Evolutionary conservation across 1,140 invertebrate species (phyloP).

Genomic region (Thaumetopoea pityocampa): DNA sequence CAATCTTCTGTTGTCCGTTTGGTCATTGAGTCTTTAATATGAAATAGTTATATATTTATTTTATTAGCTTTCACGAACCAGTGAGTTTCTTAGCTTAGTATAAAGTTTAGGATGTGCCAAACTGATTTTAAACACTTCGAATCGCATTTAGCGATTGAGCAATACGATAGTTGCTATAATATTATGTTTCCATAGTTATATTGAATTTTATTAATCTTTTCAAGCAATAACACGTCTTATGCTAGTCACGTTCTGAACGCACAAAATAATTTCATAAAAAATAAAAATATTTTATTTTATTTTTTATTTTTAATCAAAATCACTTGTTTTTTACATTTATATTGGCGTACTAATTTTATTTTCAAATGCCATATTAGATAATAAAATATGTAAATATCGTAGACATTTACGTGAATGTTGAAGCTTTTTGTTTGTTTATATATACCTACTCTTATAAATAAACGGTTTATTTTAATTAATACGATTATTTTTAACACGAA

Average conservation of each 20-base stretch:
- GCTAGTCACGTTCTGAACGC: constrained; percentile 70
- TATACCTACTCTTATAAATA: constrained; percentile 24
- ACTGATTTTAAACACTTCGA: constrained; percentile 55
- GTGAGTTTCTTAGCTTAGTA: constrained; percentile 65
- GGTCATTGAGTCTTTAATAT: constrained; percentile 48
- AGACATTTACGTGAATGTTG: constrained; percentile 48
- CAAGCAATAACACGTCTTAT: constrained; percentile 72
- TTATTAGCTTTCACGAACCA: constrained; percentile 59
- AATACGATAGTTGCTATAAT: constrained; percentile 60
- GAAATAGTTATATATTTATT: constrained; percentile 55
- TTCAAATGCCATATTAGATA: constrained; percentile 70
- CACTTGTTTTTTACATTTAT: constrained; percentile 42
- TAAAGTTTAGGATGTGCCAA: constrained; percentile 69
- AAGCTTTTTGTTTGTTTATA: constrained; percentile 52
- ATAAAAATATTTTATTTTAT: constrained; percentile 17
- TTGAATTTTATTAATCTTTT: constrained; percentile 37
- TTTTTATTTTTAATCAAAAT: constrained; percentile 48
- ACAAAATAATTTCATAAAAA: constrained; percentile 41
- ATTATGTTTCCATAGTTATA: constrained; percentile 42
- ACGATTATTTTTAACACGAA: constrained; percentile 50
- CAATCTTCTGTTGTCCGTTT: constrained; percentile 63
- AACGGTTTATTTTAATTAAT: constrained; percentile 49
- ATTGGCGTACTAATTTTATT: constrained; percentile 53
- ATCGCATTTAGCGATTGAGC: constrained; percentile 62
- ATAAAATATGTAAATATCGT: constrained; percentile 56